Conservation (phyloP, 1,140 invertebrate species). For the Callitettix versicolor region DNA sequence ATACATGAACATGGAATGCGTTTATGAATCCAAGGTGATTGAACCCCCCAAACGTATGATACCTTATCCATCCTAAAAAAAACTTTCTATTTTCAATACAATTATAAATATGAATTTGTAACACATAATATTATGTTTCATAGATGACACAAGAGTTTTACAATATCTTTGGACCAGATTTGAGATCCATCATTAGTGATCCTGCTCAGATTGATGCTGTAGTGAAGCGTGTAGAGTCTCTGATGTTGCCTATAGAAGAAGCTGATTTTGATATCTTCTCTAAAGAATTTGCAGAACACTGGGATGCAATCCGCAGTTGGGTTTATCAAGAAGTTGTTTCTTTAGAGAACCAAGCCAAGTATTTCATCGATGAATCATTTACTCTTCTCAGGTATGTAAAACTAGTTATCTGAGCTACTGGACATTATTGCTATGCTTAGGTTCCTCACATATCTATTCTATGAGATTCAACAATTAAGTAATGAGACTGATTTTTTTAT, state of each 20-base stretch:
- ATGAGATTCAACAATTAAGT: too few species aligned
- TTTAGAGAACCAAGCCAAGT: slow-evolving; percentile 71
- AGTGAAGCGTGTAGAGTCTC: slow-evolving; percentile 53
- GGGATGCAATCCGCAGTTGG: slow-evolving; percentile 64
- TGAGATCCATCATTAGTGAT: slow-evolving; percentile 76
- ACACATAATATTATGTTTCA: too few species aligned
- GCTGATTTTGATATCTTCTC: slow-evolving; percentile 74
- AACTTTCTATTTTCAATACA: too few species aligned
- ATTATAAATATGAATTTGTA: too few species aligned
- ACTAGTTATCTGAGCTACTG: too few species aligned
- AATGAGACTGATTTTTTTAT: too few species aligned
- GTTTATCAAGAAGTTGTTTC: slow-evolving; percentile 61
- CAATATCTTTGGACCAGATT: slow-evolving; percentile 75
- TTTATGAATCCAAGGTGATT: too few species aligned
- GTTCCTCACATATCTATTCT: too few species aligned
- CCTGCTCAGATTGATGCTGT: slow-evolving; percentile 75
- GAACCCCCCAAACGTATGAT: too few species aligned
- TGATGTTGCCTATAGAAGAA: slow-evolving; percentile 60
- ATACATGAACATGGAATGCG: too few species aligned
- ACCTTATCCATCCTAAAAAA: too few species aligned
- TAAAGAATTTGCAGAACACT: slow-evolving; percentile 63
- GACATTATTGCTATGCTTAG: too few species aligned
- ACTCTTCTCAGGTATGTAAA: slow-evolving; percentile 46
- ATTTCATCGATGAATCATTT: slow-evolving; percentile 79
- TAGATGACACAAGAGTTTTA: slow-evolving; percentile 73